Base-by-base conservation (phyloP, 2,888 invertebrate genomes). In the Hedychridium roseum region DNA sequence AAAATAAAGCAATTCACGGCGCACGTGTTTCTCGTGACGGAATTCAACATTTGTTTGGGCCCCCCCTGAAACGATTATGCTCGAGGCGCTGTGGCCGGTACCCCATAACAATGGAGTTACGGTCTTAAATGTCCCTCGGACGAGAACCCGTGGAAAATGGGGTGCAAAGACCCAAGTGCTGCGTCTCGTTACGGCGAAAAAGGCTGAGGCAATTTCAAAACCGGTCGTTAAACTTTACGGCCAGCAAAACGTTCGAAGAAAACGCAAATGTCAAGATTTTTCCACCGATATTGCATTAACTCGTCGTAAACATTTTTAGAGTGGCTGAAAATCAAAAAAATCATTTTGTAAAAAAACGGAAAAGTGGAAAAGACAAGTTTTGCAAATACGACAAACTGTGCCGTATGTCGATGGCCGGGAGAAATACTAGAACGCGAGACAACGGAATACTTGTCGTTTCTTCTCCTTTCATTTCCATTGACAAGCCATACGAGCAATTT, bases 201-300 rank as follows among this genome's bases (percentile, higher is more conserved):
- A 64, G 62, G 61, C 59, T 55, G 64, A 55, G 55, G 67, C 66
- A 67, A 73, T 73, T 61, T 53, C 52, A 61, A 70, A 73, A 70
- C 61, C 57, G 55, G 56, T 63, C 70, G 66, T 71, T 73, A 70
- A 70, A 59, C 54, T 68, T 71, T 68, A 70, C 55, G 50, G 43
- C 43, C 44, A 14, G 43, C 44, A n/a, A n/a, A n/a, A n/a, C n/a
- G n/a, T n/a, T n/a, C 12, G 35, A 20, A 17, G 37, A 40, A 40
- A 53, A 31, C 50, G 47, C 56, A 60, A 68, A 70, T 67, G 70
- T 73, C 64, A 68, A 66, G 66, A 68, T 64, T 66, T 70, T 57
- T 42, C 39, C 43, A n/a, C n/a, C n/a, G n/a, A n/a, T n/a, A n/a
- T n/a, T n/a, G n/a, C n/a, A n/a, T n/a, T n/a, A n/a, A n/a, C n/a